These are phyloP conservation scores for Teleogryllus oceanicus DNA, from an alignment of 2,888 invertebrate genomes.

Conservation along the genomic window DNA sequence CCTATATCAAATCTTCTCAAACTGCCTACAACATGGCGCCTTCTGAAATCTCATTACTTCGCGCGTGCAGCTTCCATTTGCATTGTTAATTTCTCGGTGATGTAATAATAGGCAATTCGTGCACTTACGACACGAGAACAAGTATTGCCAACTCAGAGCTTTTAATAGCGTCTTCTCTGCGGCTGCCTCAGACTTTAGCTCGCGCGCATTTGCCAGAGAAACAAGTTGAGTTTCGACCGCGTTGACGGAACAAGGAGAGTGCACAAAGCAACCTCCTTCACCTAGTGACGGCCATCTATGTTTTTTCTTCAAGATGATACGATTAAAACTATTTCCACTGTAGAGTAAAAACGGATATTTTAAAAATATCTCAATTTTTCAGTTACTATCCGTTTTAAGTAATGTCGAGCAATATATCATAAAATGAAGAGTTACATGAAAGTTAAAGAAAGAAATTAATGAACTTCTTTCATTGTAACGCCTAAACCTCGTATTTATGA, in stretches of 20 bases:
- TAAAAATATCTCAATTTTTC: too few relatives aligned
- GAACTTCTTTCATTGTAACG: too few relatives aligned
- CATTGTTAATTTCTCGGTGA: not conserved
- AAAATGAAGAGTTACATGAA: too few relatives aligned
- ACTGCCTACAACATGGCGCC: not conserved
- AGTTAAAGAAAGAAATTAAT: too few relatives aligned
- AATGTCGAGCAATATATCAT: too few relatives aligned
- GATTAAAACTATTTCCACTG: not conserved
- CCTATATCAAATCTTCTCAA: not conserved
- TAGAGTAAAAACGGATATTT: too few relatives aligned
- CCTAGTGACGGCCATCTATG: not conserved
- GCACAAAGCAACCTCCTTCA: not conserved
- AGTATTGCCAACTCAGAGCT: not conserved
- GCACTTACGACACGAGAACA: not conserved
- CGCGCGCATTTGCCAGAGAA: too few relatives aligned
- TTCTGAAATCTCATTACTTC: conserved; percentile 3
- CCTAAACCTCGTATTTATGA: too few relatives aligned
- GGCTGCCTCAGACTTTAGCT: not conserved
- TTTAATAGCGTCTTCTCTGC: not conserved
- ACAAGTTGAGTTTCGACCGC: too few relatives aligned
- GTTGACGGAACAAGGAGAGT: too few relatives aligned
- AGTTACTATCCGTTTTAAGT: too few relatives aligned
- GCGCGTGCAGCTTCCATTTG: not conserved
- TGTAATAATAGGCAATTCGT: not conserved
- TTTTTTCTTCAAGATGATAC: not conserved